phyloP scores from a whole-genome alignment of 2,888 invertebrate species.

The Sclerodermus sp. region DNA sequence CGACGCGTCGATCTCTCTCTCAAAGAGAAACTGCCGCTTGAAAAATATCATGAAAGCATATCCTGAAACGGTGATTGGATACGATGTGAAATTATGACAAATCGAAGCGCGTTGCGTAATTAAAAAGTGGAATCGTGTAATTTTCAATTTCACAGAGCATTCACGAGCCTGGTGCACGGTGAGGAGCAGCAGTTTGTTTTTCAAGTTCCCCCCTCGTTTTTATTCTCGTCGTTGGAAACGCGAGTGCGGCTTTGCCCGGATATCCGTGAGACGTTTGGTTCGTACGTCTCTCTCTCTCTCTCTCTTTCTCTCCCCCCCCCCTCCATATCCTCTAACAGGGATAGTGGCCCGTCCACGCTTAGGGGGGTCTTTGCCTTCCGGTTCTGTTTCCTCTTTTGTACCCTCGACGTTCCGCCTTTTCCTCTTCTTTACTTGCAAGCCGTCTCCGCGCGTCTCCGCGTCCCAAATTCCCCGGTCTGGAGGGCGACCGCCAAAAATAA shows the following conservation, averaged over 20 bases:
- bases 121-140: too few species aligned
- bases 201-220: background rate
- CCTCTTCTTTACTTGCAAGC: constrained; percentile 9
- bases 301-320: too few species aligned
- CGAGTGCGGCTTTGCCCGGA: constrained; percentile 19
- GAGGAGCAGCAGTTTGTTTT: too few species aligned
- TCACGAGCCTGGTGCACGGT: too few species aligned
- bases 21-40: too few species aligned
- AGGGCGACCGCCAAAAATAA: constrained; percentile 18
- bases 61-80: too few species aligned
- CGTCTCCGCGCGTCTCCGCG: background rate
- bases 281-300: constrained; percentile 3
- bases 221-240: constrained; percentile 26
- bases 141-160: too few species aligned
- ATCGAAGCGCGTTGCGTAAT: too few species aligned
- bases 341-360: background rate
- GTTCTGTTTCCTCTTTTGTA: background rate
- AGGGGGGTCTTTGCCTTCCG: background rate
- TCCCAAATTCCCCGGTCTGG: background rate
- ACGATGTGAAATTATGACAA: too few species aligned
- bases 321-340: too few species aligned
- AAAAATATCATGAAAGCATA: too few species aligned
- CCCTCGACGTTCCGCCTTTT: constrained; percentile 6
- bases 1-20: too few species aligned
- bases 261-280: constrained; percentile 28